Conservation (phyloP, 2,113 vertebrate genomes). For the Silurus glanis region DNA sequence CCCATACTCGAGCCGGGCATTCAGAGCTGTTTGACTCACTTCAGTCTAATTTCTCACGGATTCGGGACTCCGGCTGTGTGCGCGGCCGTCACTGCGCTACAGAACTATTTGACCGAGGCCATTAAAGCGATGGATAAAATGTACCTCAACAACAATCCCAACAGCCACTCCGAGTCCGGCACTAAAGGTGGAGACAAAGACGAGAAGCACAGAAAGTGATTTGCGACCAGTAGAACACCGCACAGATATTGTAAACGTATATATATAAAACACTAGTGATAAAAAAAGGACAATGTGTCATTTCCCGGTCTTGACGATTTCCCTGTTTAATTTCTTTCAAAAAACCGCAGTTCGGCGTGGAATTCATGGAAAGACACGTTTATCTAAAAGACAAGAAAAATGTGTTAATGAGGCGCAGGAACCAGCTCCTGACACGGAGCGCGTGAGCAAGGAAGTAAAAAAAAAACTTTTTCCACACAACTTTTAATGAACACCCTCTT, state of each 20-base stretch:
- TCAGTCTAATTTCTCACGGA: conserved; percentile 99
- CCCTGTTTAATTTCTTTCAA: conserved; percentile 67
- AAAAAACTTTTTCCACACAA: conserved; percentile 76
- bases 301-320: conserved; percentile 71
- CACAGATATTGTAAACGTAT: conserved; percentile 79
- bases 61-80: conserved; percentile 97
- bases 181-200: conserved; percentile 98
- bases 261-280: conserved; percentile 75
- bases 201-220: conserved; percentile 99
- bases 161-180: conserved; percentile 96
- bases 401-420: conserved; percentile 61
- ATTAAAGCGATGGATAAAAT: conserved; percentile 99
- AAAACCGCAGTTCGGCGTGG: conserved; percentile 64
- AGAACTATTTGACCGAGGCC: conserved; percentile 99
- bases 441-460: conserved; percentile 64
- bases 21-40: conserved; percentile 99
- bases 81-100: conserved; percentile 94
- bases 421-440: conserved; percentile 69
- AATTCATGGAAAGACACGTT: conserved; percentile 65
- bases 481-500: conserved; percentile 74
- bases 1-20: conserved; percentile 98
- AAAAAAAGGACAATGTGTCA: conserved; percentile 76
- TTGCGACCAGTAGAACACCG: conserved; percentile 51
- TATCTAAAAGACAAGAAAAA: conserved; percentile 62
- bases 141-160: conserved; percentile 99